Evolutionary conservation across 2,797 vertebrate genomes (phyloP), one percentile per base, ranked within the genome.

Genomic region (Benthosema pterotum): DNA sequence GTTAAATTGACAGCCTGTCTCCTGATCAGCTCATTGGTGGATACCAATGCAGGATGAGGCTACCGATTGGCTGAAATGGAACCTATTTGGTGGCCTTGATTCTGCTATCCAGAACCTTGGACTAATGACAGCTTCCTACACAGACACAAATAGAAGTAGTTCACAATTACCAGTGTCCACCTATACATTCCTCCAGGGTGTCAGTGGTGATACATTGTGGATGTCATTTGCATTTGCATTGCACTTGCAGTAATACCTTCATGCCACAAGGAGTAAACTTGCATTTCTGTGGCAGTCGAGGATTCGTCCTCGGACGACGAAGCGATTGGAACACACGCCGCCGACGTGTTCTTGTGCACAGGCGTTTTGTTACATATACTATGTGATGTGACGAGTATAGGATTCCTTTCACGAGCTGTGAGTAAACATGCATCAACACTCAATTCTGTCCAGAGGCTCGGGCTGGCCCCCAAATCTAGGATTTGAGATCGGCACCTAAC

Each of bases 401-500:
- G 77, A 75, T 80, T 85, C 79, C 82, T 87, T 75, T 76, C 84
- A 78, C 83, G 80, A 89, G 83, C 84, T 71, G 77, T 70, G 42
- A 75, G 74, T 75, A 66, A 80, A 91, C 90, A 88, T 91, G 72
- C 91, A 86, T 71, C 46, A 82, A 85, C 84, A 74, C 75, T 63
- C 80, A 43, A 38, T 60, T 79, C 60, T n/a, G 64, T 84, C 83
- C 80, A 57, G 78, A 60, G 53, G 77, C 73, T 80, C 74, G n/a
- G n/a, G n/a, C n/a, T n/a, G n/a, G n/a, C n/a, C 25, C 16, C 22
- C 17, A 45, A 48, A 48, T 12, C 45, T 60, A 47, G 43, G 55
- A 3, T 52, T 57, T 57, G 14, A 66, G 67, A 75, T 65, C 70
- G n/a, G 69, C 22, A n/a, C 77, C 51, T 73, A 61, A n/a, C n/a